Conservation (phyloP, 2,797 vertebrate genomes). For the Mus spretus region DNA sequence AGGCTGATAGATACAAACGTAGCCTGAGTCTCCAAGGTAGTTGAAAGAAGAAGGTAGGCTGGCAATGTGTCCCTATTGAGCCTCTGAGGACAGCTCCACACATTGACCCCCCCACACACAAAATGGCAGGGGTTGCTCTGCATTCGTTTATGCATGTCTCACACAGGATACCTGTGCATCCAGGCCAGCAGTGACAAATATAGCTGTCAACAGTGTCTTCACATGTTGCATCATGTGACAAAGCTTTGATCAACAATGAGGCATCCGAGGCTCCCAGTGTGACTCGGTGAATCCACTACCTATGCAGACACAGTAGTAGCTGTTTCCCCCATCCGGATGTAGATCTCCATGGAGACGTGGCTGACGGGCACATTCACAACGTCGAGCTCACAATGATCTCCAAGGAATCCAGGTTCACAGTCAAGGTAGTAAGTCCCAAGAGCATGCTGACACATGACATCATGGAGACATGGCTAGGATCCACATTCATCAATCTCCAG, state of each 20-base stretch:
- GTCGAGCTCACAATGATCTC: not conserved
- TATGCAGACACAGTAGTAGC: not conserved
- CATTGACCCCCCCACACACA: constrained; percentile 88
- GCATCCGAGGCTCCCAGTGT: not conserved
- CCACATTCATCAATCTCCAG: not conserved
- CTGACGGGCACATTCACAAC: not conserved
- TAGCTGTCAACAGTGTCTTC: not conserved
- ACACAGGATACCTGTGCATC: not conserved
- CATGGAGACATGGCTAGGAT: not conserved
- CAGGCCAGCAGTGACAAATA: not conserved
- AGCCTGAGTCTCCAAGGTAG: constrained; percentile 88
- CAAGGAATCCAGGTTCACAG: not conserved
- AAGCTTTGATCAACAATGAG: not conserved
- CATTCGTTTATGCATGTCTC: constrained; percentile 89
- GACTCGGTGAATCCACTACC: not conserved
- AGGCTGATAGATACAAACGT: constrained; percentile 90
- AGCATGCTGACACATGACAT: not conserved
- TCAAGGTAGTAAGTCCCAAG: not conserved
- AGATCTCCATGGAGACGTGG: not conserved
- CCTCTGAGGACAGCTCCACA: constrained; percentile 89
- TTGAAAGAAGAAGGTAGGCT: constrained; percentile 87
- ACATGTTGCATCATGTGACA: not conserved
- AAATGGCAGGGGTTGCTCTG: constrained; percentile 90
- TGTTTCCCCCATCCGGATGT: not conserved
- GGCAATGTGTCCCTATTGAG: constrained; percentile 85